Conservation (phyloP, 2,113 vertebrate species). For the Aldabrachelys gigantea region DNA sequence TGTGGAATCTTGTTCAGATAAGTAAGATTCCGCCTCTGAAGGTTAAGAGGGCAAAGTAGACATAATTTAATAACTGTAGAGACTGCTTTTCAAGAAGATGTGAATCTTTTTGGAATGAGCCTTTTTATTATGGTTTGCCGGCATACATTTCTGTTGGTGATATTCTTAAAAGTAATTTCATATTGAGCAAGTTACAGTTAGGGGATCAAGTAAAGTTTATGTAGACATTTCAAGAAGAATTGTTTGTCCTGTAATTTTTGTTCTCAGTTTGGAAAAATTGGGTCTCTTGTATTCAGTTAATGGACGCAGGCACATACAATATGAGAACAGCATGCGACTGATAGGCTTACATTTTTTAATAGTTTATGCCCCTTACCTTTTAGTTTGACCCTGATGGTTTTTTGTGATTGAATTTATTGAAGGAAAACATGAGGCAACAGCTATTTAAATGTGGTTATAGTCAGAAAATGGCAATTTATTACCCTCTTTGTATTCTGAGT, state of each 20-base stretch:
- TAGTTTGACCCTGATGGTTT: neutral
- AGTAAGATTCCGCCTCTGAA: neutral
- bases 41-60: neutral
- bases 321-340: fast-evolving
- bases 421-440: neutral
- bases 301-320: neutral
- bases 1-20: neutral
- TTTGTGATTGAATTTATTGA: neutral
- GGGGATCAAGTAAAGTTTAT: neutral
- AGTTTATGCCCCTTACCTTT: neutral
- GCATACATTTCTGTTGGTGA: neutral
- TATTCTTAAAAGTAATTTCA: neutral
- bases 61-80: neutral
- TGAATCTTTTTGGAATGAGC: neutral
- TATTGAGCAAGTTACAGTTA: neutral
- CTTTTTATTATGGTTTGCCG: neutral
- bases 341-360: neutral
- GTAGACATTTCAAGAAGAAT: neutral
- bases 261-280: neutral
- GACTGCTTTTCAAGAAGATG: neutral
- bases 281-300: neutral
- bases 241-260: neutral
- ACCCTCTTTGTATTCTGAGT: neutral
- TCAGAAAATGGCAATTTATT: neutral
- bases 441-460: neutral